A percentile compares a stretch with the other conserved stretches of the same genome.
These are phyloP conservation scores for Baryphthengus martii DNA, from an alignment of 2,113 vertebrate genomes.

Conservation along the genomic window DNA sequence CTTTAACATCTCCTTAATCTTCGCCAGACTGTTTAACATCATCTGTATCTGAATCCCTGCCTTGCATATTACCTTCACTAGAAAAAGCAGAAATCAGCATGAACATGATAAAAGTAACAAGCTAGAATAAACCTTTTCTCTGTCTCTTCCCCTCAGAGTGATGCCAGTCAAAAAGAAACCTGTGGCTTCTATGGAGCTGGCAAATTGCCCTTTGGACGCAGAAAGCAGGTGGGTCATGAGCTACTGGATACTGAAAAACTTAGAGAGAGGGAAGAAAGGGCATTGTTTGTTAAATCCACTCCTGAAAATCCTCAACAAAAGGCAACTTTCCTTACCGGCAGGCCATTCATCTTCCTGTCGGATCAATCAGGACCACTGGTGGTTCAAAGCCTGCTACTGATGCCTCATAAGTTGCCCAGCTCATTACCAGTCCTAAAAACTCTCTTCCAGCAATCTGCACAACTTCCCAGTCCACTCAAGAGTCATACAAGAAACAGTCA, in stretches of 20 bases:
- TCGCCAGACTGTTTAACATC: background rate
- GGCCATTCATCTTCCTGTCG: background rate
- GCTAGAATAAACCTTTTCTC: background rate
- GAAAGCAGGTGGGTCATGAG: background rate
- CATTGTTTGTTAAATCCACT: background rate
- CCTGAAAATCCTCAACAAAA: background rate
- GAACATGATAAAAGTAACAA: background rate
- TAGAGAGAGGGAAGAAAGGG: background rate
- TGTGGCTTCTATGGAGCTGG: background rate
- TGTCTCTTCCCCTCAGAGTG: background rate
- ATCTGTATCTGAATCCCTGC: background rate
- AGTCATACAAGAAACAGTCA: background rate
- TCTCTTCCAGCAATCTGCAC: background rate
- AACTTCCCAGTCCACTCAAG: background rate
- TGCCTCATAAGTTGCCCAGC: background rate
- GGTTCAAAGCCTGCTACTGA: background rate
- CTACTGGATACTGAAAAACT: background rate
- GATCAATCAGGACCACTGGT: background rate
- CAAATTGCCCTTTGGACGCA: background rate
- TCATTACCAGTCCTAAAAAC: background rate
- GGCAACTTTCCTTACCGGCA: background rate
- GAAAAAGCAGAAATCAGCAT: background rate
- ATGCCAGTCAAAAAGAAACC: background rate
- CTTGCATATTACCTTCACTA: background rate
- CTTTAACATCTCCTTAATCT: background rate